Evolutionary conservation across 2,888 invertebrate species (phyloP), one percentile per base, ranked within the genome.

Genomic region (Diadegma fenestrale): DNA sequence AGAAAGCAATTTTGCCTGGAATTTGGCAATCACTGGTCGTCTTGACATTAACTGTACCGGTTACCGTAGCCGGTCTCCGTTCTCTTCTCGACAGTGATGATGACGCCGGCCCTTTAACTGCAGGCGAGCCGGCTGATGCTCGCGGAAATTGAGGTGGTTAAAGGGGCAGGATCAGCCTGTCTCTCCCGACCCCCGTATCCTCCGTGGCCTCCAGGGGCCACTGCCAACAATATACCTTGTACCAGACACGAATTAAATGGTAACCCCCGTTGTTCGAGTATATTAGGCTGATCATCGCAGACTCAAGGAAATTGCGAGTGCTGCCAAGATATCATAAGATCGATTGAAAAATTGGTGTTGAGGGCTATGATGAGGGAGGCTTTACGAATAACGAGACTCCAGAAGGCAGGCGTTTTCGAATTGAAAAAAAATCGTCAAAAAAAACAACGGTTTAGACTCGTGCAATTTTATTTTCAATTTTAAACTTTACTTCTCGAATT

Each of bases 71-170:
- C 43, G 48, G 3, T 64, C 64, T 7, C 37, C 10, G 8, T 58
- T 19, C 48, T 41, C 17, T 41, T 41, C 54, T 54, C 54, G 58
- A 75, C 58, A 37, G 54, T 61, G 45, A 68, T 69, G 81, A 81
- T 22, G 80, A 43, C 33, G 68, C 43, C 45, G 68, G 72, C 72
- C 68, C 68, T 81, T 81, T 77, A 85, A 64, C 85, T 37, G 68
- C 37, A n/a, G 66, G 43, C 54, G 51, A 77, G 63, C 68, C 80
- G 58, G 43, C 80, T 78, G 81, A 78, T 84, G 58, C 84, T 82
- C 86, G 73, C 84, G 86, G 86, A 85, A 87, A 87, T 84, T 87
- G 79, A 87, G 80, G 83, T 87, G 83, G 85, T 85, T 87, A 83
- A 80, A 83, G 87, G 82, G 84, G 84, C 82, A 80, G 80, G 82